phyloP scores from a whole-genome alignment of 2,113 vertebrate genomes.

The Atlantisia rogersi region DNA sequence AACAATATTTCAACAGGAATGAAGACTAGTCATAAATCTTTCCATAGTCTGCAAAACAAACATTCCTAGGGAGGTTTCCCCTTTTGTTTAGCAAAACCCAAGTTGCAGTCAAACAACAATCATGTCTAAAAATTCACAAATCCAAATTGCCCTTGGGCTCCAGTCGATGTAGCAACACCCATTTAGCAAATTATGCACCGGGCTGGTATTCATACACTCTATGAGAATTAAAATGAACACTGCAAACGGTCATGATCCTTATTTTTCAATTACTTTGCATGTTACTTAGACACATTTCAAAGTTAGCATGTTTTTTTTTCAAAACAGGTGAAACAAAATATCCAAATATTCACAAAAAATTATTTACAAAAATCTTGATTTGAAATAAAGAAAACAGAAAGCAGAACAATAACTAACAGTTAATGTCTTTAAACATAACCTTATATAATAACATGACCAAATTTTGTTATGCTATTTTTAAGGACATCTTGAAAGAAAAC shows the following conservation, averaged over 20 bases:
- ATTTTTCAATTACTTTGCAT: slow-evolving; percentile 6
- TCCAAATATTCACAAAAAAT: not conserved
- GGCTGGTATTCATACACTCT: not conserved
- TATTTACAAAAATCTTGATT: not conserved
- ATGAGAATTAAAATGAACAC: slow-evolving; percentile 16
- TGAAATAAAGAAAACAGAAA: slow-evolving; percentile 15
- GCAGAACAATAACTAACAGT: slow-evolving; percentile 28
- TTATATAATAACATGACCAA: not conserved
- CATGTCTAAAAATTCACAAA: slow-evolving; percentile 25
- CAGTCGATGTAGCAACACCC: not conserved
- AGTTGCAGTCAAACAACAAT: slow-evolving; percentile 7
- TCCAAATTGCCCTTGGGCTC: not conserved
- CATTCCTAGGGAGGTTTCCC: not conserved
- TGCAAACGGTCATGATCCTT: not conserved
- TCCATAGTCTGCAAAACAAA: not conserved
- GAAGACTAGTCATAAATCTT: not conserved
- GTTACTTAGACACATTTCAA: slow-evolving; percentile 14
- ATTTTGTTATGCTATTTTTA: not conserved
- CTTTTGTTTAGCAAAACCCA: slow-evolving; percentile 21
- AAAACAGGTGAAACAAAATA: not conserved
- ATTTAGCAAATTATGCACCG: slow-evolving; percentile 6
- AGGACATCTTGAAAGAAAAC: not conserved
- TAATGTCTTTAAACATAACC: not conserved
- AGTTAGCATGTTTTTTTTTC: not conserved
- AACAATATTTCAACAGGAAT: not conserved